phyloP scores from a whole-genome alignment of 2,888 invertebrate species.

The Trissonchulus latispiculum region DNA sequence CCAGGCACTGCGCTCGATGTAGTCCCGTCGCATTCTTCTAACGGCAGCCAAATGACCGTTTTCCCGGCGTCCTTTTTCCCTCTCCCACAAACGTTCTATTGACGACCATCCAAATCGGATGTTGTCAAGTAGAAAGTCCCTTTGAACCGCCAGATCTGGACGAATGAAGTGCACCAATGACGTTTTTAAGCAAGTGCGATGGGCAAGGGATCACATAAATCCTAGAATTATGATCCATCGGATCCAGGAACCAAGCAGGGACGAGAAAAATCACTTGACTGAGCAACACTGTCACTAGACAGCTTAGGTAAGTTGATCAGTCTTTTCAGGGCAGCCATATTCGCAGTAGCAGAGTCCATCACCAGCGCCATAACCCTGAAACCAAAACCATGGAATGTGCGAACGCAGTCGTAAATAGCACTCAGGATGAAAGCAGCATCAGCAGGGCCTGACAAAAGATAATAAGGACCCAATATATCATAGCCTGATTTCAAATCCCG shows the following conservation, averaged over 20 bases:
- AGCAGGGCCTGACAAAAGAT: no score
- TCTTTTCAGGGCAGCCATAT: neutral
- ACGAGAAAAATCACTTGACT: neutral
- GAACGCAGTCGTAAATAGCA: neutral
- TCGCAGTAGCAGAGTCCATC: neutral
- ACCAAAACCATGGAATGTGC: neutral
- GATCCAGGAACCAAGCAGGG: neutral
- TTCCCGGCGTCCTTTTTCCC: neutral
- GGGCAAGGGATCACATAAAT: constrained; percentile 4
- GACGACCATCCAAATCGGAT: constrained; percentile 4
- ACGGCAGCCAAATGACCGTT: neutral
- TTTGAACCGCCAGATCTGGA: neutral
- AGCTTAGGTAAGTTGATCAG: neutral
- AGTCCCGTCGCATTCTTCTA: neutral
- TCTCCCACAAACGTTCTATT: neutral
- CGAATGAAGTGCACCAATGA: no score
- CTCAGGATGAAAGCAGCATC: neutral
- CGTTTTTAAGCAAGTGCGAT: neutral
- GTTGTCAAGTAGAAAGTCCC: neutral
- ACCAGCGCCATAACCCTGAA: neutral
- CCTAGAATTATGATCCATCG: neutral
- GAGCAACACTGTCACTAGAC: neutral
- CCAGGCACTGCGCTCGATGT: neutral
- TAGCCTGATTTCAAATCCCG: neutral
- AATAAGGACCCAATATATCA: constrained; percentile 6